These are phyloP conservation scores for Hippoglossus stenolepis DNA, from an alignment of 2,113 vertebrate species.

Conservation along the genomic window DNA sequence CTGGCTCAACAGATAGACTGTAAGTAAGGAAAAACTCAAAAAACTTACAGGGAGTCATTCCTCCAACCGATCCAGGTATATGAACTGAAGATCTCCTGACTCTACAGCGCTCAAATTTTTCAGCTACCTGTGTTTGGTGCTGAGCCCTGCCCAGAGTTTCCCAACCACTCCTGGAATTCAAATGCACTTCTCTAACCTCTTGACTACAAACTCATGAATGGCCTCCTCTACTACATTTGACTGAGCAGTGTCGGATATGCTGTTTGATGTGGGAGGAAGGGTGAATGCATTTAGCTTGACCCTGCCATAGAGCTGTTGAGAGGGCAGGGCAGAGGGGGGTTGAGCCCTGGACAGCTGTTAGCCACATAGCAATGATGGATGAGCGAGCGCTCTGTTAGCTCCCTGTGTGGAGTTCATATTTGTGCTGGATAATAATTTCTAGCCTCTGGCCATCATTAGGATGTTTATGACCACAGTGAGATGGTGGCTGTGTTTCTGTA, in stretches of 20 bases:
- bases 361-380: conserved; percentile 65
- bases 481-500: conserved; percentile 28
- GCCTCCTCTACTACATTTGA: conserved; percentile 1
- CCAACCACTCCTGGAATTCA: conserved; percentile 36
- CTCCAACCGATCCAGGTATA: not conserved
- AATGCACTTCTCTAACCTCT: conserved; percentile 16
- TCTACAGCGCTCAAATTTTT: not conserved
- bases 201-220: conserved; percentile 3
- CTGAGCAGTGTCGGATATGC: conserved; percentile 52
- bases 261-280: conserved; percentile 20
- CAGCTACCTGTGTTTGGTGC: conserved; percentile 12
- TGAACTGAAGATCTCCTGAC: not conserved
- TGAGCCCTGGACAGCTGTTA: conserved; percentile 66
- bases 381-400: conserved; percentile 21
- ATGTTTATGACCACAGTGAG: conserved; percentile 24
- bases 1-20: too few relatives aligned
- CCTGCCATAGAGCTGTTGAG: conserved; percentile 41
- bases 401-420: conserved; percentile 51
- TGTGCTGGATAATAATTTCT: conserved; percentile 46
- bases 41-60: not conserved
- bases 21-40: too few relatives aligned
- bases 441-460: conserved; percentile 47
- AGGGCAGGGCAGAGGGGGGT: conserved; percentile 25
- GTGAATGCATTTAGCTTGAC: conserved; percentile 60
- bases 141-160: conserved; percentile 26